Evolutionary conservation across 1,140 invertebrate species (phyloP).

Genomic region (Onthophagus taurus): DNA sequence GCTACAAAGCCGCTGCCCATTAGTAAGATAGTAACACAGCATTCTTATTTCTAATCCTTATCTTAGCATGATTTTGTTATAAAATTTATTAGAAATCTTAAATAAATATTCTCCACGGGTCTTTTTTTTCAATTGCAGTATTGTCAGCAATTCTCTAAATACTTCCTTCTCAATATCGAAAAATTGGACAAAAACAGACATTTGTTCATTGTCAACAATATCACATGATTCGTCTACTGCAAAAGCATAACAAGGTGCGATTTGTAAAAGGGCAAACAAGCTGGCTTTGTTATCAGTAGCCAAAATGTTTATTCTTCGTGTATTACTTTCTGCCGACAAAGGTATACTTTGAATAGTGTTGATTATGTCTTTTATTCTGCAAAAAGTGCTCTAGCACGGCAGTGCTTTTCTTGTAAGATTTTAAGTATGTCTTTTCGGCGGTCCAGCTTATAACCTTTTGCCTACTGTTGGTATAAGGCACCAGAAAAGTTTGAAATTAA

Average conservation of each 20-base stretch:
- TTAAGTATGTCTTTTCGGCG: not conserved
- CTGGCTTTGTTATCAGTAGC: slow-evolving; percentile 12
- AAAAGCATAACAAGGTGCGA: slow-evolving; percentile 4
- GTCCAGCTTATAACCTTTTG: no score
- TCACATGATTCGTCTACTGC: no score
- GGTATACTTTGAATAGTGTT: slow-evolving; percentile 6
- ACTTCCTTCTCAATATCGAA: slow-evolving; percentile 12
- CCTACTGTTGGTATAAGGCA: no score
- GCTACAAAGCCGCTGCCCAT: no score
- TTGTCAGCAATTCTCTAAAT: slow-evolving; percentile 15
- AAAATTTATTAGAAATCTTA: slow-evolving; percentile 1
- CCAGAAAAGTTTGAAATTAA: no score
- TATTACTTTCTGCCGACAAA: slow-evolving; percentile 15
- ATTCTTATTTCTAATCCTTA: not conserved
- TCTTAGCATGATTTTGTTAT: not conserved
- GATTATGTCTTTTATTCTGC: no score
- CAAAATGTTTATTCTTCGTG: slow-evolving; percentile 15
- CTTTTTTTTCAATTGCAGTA: slow-evolving; percentile 13
- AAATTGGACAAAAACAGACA: slow-evolving; percentile 4
- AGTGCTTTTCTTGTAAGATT: slow-evolving; percentile 10
- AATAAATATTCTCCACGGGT: slow-evolving; percentile 6
- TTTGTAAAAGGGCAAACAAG: not conserved
- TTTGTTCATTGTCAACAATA: slow-evolving; percentile 9
- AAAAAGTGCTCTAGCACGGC: slow-evolving; percentile 3
- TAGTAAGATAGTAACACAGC: no score